phyloP scores from a whole-genome alignment of 2,797 vertebrate species.

The Thripadectes ignobilis region DNA sequence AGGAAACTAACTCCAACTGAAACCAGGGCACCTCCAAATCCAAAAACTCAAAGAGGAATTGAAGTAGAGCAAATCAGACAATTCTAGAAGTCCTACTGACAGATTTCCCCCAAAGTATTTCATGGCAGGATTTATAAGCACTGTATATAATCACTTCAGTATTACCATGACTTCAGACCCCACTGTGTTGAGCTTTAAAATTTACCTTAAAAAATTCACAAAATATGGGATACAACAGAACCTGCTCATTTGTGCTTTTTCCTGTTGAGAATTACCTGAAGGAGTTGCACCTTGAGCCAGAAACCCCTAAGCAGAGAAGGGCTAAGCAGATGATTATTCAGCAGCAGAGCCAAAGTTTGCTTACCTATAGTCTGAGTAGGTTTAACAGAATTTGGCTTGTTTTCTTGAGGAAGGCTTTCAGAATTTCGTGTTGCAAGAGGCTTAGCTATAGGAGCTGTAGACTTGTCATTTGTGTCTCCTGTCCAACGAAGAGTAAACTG shows the following conservation, averaged over 20 bases:
- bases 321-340: neutral
- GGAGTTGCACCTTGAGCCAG: neutral
- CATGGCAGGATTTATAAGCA: neutral
- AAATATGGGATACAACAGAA: neutral
- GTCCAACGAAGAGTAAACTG: slow-evolving; percentile 98
- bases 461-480: slow-evolving; percentile 90
- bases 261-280: neutral
- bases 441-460: slow-evolving; percentile 92
- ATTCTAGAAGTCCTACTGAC: neutral
- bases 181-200: neutral
- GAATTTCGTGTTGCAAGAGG: slow-evolving; percentile 97
- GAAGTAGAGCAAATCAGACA: neutral
- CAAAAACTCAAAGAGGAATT: neutral
- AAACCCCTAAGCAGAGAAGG: neutral
- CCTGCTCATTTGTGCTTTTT: neutral
- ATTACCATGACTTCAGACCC: neutral
- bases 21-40: neutral
- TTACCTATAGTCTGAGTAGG: slow-evolving; percentile 90
- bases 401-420: slow-evolving; percentile 90
- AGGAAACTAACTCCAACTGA: neutral
- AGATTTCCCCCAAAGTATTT: neutral
- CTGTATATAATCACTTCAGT: neutral
- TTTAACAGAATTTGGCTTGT: slow-evolving; percentile 89
- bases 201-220: neutral
- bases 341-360: neutral